Base-by-base conservation (phyloP, 2,797 vertebrate genomes). In the Naso thynnoides region DNA sequence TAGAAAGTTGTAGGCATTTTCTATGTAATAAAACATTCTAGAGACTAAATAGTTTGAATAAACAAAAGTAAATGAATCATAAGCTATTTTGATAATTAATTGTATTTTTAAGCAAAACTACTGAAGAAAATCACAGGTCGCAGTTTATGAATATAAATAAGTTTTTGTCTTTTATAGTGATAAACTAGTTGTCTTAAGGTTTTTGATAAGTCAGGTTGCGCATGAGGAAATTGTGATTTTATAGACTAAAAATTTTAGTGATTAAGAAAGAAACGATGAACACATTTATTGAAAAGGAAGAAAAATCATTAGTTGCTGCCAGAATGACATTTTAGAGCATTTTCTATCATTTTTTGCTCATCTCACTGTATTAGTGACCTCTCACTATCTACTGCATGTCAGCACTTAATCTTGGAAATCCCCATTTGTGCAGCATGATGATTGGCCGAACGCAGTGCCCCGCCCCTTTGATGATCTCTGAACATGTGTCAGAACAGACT, bases 341-440 rank as follows among this genome's bases (percentile, higher is more conserved):
- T 45, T 61, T n/a, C 44, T 8, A 4, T 60, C 31, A 5, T 74
- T 39, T 71, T 6, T 55, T 53, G 50, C 50, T 67, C 26, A 57
- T 49, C 57, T 36, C 8, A 36, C 63, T 60, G 64, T 80, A 48
- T 56, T 53, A 61, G 31, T 79, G 70, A 69, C 75, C 75, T 70
- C 55, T 64, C 54, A 6, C 49, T 27, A 13, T 66, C 48, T 26
- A 7, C 59, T 54, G 71, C 53, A 39, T 13, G 63, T 63, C 74
- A 72, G 14, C 45, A 1, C 38, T 69, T 88, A 84, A 88, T 86
- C 79, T 78, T 83, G 81, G 81, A 88, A 88, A 89, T 85, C 86
- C 78, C 76, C 68, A 6, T 77, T 66, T 42, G 47, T 66, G 76
- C 61, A 58, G 66, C 38, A 5, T 6, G 54, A 52, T 41, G 71